Evolutionary conservation across 2,888 invertebrate genomes (phyloP).

Genomic region (Sepioteuthis lessoniana): DNA sequence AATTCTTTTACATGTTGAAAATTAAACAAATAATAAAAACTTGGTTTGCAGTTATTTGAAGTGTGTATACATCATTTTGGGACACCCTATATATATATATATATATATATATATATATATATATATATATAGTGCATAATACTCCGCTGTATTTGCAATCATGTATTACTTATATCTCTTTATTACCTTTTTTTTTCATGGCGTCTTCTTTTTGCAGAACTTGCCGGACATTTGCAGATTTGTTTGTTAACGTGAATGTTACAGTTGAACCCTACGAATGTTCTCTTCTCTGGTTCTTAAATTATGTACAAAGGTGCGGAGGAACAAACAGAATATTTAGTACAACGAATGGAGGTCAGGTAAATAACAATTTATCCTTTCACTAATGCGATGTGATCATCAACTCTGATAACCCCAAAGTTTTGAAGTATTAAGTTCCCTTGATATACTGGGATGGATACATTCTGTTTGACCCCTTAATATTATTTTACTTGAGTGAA

Average conservation of each 20-base stretch:
- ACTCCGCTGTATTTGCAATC: too few relatives aligned
- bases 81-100: too few relatives aligned
- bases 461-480: too few relatives aligned
- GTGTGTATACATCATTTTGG: too few relatives aligned
- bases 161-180: background rate
- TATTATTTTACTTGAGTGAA: too few relatives aligned
- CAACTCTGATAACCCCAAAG: background rate
- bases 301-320: constrained; percentile 53
- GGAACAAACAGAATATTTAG: constrained; percentile 52
- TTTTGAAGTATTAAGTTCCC: background rate
- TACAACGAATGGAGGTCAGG: constrained; percentile 55
- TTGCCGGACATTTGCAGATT: constrained; percentile 54
- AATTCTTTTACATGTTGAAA: too few relatives aligned
- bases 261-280: constrained; percentile 56
- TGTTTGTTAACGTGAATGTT: constrained; percentile 63
- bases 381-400: background rate
- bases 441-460: too few relatives aligned
- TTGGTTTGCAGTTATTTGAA: too few relatives aligned
- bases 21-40: too few relatives aligned
- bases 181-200: background rate
- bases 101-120: too few relatives aligned
- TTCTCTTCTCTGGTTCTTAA: constrained; percentile 54
- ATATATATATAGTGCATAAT: too few relatives aligned
- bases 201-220: constrained; percentile 53
- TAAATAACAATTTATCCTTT: background rate